These are phyloP conservation scores for Heterocephalus glaber DNA, from an alignment of 2,113 vertebrate species.

Conservation along the genomic window DNA sequence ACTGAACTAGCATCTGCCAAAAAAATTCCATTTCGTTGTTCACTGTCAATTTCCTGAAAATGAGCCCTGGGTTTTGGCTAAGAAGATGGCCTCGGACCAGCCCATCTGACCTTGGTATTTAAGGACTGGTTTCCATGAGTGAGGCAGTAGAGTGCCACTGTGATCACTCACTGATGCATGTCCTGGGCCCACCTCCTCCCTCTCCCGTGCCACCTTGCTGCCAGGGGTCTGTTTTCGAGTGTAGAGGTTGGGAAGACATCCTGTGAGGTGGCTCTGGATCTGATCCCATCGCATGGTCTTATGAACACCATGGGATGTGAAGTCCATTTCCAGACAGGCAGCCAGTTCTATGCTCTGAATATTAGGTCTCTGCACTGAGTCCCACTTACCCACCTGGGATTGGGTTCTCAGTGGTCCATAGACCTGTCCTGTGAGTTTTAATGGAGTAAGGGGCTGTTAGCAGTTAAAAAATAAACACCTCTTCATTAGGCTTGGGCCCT, in stretches of 20 bases:
- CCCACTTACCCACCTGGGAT: not conserved
- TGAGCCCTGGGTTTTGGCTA: conserved; percentile 55
- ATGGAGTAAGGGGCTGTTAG: conserved; percentile 65
- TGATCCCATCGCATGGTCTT: not conserved
- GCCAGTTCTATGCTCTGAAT: conserved; percentile 30
- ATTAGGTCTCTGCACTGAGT: conserved; percentile 56
- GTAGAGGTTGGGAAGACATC: not conserved
- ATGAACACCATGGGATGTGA: conserved; percentile 61
- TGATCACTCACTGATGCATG: not conserved
- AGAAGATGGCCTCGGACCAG: conserved; percentile 2
- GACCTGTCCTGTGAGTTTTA: conserved; percentile 21
- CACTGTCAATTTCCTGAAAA: conserved; percentile 57
- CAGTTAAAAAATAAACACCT: conserved; percentile 81
- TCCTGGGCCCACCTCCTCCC: not conserved
- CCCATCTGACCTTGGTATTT: not conserved
- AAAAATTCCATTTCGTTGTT: conserved; percentile 42
- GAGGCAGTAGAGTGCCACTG: not conserved
- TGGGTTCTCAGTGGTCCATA: not conserved
- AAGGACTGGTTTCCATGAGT: not conserved
- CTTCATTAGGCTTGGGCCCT: conserved; percentile 64
- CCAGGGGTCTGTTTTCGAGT: not conserved
- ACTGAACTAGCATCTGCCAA: conserved; percentile 46
- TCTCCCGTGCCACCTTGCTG: not conserved
- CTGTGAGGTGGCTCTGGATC: not conserved
- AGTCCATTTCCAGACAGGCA: conserved; percentile 54